These are phyloP conservation scores for Rhombomys opimus DNA, from an alignment of 2,113 vertebrate species.

Conservation along the genomic window DNA sequence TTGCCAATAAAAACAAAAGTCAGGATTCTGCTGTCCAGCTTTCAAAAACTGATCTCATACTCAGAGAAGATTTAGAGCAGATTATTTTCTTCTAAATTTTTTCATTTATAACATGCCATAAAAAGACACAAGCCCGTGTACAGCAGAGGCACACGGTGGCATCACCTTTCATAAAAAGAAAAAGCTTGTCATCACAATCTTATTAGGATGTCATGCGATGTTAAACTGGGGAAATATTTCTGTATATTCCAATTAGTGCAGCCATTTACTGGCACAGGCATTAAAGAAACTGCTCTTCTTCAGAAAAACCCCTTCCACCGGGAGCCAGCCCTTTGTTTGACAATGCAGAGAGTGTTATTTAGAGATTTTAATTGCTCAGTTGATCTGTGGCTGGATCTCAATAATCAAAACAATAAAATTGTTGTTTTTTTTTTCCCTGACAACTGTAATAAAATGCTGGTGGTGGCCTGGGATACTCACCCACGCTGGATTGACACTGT, in stretches of 20 bases:
- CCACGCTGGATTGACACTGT: conserved; percentile 74
- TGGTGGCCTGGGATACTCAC: conserved; percentile 82
- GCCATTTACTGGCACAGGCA: conserved; percentile 75
- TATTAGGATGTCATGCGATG: conserved; percentile 85
- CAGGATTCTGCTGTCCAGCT: conserved; percentile 52
- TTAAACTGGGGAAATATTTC: conserved; percentile 85
- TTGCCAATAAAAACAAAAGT: conserved; percentile 49
- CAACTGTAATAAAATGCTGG: conserved; percentile 92
- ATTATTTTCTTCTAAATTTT: conserved; percentile 72
- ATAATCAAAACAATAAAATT: conserved; percentile 92
- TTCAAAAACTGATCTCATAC: conserved; percentile 42
- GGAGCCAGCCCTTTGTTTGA: conserved; percentile 89
- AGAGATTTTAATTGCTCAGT: conserved; percentile 95
- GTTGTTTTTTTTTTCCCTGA: conserved; percentile 88
- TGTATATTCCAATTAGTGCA: conserved; percentile 89
- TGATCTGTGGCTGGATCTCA: conserved; percentile 91
- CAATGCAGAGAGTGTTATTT: conserved; percentile 91
- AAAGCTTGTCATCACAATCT: conserved; percentile 88
- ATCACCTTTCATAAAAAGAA: conserved; percentile 87
- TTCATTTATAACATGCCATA: conserved; percentile 71
- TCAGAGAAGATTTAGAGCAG: conserved; percentile 55
- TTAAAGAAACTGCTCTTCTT: conserved; percentile 85
- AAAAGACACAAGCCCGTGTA: conserved; percentile 58
- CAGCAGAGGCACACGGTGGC: conserved; percentile 64
- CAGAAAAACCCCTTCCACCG: conserved; percentile 87